Percentiles rank a stretch among this genome's conserved stretches.
Evolutionary conservation across 2,888 invertebrate genomes (phyloP).

Genomic region (Andrena bucephala): DNA sequence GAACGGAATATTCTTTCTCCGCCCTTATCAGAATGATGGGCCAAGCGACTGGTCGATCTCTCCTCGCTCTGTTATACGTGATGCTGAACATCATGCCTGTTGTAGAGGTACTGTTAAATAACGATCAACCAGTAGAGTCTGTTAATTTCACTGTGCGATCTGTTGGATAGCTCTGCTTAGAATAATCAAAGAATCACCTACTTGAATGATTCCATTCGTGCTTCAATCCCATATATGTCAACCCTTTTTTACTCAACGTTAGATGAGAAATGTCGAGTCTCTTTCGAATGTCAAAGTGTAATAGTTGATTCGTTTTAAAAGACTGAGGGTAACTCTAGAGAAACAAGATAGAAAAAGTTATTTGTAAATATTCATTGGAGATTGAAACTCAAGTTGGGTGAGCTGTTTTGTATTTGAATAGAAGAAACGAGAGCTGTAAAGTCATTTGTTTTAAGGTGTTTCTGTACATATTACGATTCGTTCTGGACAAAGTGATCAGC

Average conservation of each 20-base stretch:
- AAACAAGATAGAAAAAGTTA: not conserved
- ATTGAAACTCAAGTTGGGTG: not conserved
- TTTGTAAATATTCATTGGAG: not conserved
- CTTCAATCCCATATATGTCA: not conserved
- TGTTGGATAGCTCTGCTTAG: slow-evolving; percentile 2
- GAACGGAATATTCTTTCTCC: slow-evolving; percentile 78
- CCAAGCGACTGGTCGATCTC: slow-evolving; percentile 77
- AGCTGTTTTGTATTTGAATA: not conserved
- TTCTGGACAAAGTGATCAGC: slow-evolving; percentile 78
- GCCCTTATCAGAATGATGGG: slow-evolving; percentile 78
- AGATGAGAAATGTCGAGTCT: too few relatives aligned
- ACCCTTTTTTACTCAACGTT: not conserved
- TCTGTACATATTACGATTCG: slow-evolving; percentile 78
- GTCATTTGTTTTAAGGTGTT: slow-evolving; percentile 70
- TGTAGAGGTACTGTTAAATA: slow-evolving; percentile 69
- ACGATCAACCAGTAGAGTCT: not conserved
- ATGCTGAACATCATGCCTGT: slow-evolving; percentile 78
- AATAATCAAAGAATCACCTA: not conserved
- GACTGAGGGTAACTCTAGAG: not conserved
- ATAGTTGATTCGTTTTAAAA: not conserved
- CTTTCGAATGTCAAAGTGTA: too few relatives aligned
- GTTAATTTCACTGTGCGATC: not conserved
- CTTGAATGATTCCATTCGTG: not conserved
- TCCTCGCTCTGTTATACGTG: slow-evolving; percentile 77
- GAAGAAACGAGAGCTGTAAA: not conserved